Percentiles rank a stretch among this genome's conserved stretches.
These are phyloP conservation scores for Formica aserva DNA, from an alignment of 2,888 invertebrate species.

Conservation along the genomic window DNA sequence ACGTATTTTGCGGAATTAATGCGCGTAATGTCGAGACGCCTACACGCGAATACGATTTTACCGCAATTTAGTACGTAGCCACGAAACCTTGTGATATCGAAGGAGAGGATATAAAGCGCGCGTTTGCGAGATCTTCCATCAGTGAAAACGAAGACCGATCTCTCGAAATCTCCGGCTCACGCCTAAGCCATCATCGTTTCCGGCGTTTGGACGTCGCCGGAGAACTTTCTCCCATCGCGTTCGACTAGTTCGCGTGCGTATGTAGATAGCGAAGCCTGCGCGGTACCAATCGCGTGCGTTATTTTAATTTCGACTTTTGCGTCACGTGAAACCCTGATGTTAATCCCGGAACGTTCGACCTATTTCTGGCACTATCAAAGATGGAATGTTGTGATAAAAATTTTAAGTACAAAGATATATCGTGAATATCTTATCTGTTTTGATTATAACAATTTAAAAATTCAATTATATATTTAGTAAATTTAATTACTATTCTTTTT, in stretches of 20 bases:
- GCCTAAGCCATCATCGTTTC: constrained; percentile 51
- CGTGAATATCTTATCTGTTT: neutral
- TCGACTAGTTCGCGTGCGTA: constrained; percentile 40
- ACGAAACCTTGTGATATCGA: constrained; percentile 6
- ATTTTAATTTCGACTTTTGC: constrained; percentile 34
- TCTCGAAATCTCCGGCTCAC: constrained; percentile 45
- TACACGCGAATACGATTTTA: constrained; percentile 51
- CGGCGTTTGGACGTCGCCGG: constrained; percentile 47
- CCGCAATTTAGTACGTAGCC: constrained; percentile 31
- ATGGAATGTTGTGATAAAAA: neutral
- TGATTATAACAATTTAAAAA: neutral
- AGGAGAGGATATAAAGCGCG: constrained; percentile 11
- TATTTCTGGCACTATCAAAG: neutral
- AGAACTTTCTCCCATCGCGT: constrained; percentile 66
- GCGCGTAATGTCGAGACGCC: constrained; percentile 43
- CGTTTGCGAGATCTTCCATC: constrained; percentile 51
- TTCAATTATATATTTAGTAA: neutral
- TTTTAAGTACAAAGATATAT: neutral
- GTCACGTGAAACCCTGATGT: neutral
- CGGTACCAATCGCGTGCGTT: constrained; percentile 2
- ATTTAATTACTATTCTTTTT: neutral
- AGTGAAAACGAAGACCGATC: constrained; percentile 57
- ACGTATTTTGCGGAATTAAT: constrained; percentile 4
- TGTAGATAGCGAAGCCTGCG: constrained; percentile 25
- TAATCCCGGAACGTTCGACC: neutral